These are phyloP conservation scores for Passer domesticus DNA, from an alignment of 2,113 vertebrate genomes.

Conservation along the genomic window DNA sequence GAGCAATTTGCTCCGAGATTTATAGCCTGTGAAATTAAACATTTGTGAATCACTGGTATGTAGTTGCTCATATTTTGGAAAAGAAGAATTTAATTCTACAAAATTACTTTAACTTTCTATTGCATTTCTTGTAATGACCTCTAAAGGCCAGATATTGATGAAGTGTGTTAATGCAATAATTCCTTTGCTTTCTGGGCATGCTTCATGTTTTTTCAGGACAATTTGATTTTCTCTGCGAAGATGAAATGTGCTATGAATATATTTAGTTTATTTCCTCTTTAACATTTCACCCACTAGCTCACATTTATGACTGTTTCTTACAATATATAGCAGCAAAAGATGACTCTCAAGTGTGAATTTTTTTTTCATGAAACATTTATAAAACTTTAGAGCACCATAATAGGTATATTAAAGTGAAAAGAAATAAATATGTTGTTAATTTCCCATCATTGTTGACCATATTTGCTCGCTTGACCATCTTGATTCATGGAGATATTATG, in stretches of 20 bases:
- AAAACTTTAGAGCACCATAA: not conserved
- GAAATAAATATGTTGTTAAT: not conserved
- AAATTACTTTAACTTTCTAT: not conserved
- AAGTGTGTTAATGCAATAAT: not conserved
- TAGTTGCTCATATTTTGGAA: not conserved
- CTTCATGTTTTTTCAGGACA: not conserved
- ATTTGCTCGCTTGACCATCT: not conserved
- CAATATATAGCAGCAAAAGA: not conserved
- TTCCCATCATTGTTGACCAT: not conserved
- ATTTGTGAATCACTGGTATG: not conserved
- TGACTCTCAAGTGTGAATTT: not conserved
- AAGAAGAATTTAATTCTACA: not conserved
- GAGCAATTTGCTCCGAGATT: not conserved
- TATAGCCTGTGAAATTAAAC: constrained; percentile 4
- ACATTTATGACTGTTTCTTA: not conserved
- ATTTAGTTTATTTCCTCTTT: not conserved
- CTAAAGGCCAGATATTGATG: not conserved
- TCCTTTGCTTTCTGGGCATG: not conserved
- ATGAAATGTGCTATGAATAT: not conserved
- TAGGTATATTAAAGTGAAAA: not conserved
- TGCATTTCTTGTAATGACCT: not conserved
- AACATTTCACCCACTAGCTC: not conserved
- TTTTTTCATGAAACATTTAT: not conserved
- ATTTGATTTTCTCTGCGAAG: not conserved
- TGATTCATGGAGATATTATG: not conserved